A percentile compares a stretch with the other conserved stretches of the same genome.
These are phyloP conservation scores for Acleris literana DNA, from an alignment of 2,888 invertebrate species.

Conservation along the genomic window DNA sequence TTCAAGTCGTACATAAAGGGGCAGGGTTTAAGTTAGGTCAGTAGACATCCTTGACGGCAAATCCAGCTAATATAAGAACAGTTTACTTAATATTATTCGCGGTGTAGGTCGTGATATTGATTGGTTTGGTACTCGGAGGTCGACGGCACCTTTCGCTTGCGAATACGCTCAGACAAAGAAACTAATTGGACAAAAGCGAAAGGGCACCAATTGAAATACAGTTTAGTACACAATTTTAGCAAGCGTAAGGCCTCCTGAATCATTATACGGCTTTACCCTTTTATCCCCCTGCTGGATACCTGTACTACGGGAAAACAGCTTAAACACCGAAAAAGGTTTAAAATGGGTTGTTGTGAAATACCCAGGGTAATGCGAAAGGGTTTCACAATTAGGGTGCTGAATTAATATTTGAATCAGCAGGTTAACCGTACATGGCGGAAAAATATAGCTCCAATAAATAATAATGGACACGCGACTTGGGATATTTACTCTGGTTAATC, in stretches of 20 bases:
- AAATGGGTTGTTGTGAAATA: slow-evolving; percentile 13
- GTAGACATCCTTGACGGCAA: no score
- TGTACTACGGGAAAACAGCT: slow-evolving; percentile 4
- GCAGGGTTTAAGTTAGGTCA: no score
- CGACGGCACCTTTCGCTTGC: slow-evolving; percentile 56
- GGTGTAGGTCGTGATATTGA: slow-evolving; percentile 61
- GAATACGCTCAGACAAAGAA: slow-evolving; percentile 57
- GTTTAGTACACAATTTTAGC: slow-evolving; percentile 9
- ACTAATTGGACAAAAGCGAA: slow-evolving; percentile 53
- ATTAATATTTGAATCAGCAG: slow-evolving; percentile 33
- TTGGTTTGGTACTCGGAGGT: slow-evolving; percentile 63
- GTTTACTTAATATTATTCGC: slow-evolving; percentile 43
- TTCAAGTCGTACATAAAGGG: no score
- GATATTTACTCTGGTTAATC: no score
- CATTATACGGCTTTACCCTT: slow-evolving; percentile 1
- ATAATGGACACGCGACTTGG: no score
- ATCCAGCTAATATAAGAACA: slow-evolving; percentile 1
- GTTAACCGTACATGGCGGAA: neutral
- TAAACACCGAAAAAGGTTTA: slow-evolving; percentile 22
- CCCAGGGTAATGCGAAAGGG: slow-evolving; percentile 12
- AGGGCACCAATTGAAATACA: slow-evolving; percentile 9
- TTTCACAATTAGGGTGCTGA: slow-evolving; percentile 19
- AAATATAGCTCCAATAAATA: slow-evolving; percentile 2
- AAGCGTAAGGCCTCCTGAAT: slow-evolving; percentile 4
- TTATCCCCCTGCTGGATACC: slow-evolving; percentile 1